phyloP scores from a whole-genome alignment of 1,140 invertebrate genomes.

The Drosophila takahashii region DNA sequence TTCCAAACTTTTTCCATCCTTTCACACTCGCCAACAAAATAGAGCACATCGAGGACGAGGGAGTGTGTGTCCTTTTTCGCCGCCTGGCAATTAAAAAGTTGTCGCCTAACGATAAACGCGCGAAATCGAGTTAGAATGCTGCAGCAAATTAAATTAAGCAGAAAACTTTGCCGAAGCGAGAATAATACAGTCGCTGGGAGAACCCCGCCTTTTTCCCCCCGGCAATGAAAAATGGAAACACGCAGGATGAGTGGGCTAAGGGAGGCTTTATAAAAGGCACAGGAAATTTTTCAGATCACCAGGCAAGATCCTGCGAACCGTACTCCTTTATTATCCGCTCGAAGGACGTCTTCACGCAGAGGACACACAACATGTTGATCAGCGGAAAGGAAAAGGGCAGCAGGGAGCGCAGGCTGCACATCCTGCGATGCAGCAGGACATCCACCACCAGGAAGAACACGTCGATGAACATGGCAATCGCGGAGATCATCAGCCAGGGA shows the following conservation, averaged over 20 bases:
- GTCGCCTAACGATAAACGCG: conserved; percentile 54
- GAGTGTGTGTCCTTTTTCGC: not conserved
- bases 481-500: not conserved
- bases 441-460: not conserved
- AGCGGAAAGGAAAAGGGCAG: not conserved
- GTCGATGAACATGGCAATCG: not conserved
- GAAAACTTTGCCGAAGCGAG: conserved; percentile 44
- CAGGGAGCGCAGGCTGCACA: not conserved
- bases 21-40: conserved; percentile 2
- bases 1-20: not conserved
- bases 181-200: not conserved
- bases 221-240: not conserved
- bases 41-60: conserved; percentile 7
- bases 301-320: not conserved
- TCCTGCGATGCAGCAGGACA: not conserved
- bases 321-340: not conserved
- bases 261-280: not conserved
- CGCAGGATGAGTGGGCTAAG: not conserved
- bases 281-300: not conserved
- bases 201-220: no score
- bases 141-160: conserved; percentile 70
- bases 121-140: conserved; percentile 68
- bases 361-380: not conserved
- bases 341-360: not conserved
- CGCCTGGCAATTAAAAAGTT: conserved; percentile 77